A percentile compares a stretch with the other conserved stretches of the same genome.
These are phyloP conservation scores for Tupaia tana DNA, from an alignment of 2,113 vertebrate genomes.

Conservation along the genomic window DNA sequence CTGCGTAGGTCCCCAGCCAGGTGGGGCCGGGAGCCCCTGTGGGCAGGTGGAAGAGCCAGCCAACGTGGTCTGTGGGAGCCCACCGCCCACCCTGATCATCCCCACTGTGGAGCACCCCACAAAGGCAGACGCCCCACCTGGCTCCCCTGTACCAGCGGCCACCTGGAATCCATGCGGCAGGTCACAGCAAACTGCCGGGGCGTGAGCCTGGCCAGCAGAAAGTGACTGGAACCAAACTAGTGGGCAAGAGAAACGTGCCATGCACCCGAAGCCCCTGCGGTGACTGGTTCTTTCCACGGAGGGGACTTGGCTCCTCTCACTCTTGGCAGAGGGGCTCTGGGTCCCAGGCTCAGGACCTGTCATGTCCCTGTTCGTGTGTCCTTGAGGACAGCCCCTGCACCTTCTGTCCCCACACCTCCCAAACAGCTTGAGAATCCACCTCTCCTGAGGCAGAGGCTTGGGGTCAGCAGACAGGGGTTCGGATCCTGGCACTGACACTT, in stretches of 20 bases:
- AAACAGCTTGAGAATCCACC: neutral
- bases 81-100: neutral
- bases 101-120: rapidly evolving
- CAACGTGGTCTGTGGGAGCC: rapidly evolving
- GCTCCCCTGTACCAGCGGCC: neutral
- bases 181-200: neutral
- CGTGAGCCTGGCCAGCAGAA: neutral
- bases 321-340: neutral
- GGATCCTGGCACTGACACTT: neutral
- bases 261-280: neutral
- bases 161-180: rapidly evolving
- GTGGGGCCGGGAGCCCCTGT: rapidly evolving
- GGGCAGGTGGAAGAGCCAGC: neutral
- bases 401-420: neutral
- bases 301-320: neutral
- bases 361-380: neutral
- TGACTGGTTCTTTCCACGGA: neutral
- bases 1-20: neutral
- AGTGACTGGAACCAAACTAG: neutral
- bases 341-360: neutral
- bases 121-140: neutral
- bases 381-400: rapidly evolving
- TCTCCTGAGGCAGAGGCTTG: neutral
- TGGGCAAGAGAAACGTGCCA: neutral
- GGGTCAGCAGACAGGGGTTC: neutral